Conservation (phyloP, 2,888 invertebrate species). For the Megastigmus dorsalis region DNA sequence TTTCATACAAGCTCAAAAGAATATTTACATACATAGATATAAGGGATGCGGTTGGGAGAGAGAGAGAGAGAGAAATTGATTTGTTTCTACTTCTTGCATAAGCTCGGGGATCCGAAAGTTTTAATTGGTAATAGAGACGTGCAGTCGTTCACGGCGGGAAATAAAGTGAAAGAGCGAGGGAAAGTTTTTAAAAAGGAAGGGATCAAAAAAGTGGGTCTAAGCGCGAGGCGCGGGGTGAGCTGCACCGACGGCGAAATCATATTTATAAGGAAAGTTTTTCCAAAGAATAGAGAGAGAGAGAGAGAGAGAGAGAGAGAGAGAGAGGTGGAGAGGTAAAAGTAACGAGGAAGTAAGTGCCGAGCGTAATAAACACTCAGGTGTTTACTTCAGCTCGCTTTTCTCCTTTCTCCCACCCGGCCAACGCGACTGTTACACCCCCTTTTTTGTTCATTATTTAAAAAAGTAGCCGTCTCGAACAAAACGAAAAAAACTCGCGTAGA, state of each 20-base stretch:
- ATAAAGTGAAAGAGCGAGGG: neutral
- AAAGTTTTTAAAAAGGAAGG: neutral
- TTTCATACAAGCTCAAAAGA: slow-evolving; percentile 21
- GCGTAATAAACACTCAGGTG: slow-evolving; percentile 12
- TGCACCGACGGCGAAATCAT: neutral
- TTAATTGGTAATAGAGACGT: slow-evolving; percentile 28
- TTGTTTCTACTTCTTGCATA: neutral
- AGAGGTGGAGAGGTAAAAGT: neutral
- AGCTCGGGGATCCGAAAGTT: slow-evolving; percentile 32
- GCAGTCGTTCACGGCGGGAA: neutral
- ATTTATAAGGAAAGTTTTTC: slow-evolving; percentile 26
- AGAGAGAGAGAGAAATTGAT: neutral
- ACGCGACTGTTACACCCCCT: too few relatives aligned
- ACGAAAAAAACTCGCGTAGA: too few relatives aligned
- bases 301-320: neutral
- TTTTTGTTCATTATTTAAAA: too few relatives aligned
- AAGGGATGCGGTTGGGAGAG: neutral
- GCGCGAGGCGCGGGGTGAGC: too few relatives aligned
- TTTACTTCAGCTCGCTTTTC: too few relatives aligned
- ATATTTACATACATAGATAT: neutral
- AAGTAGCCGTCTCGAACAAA: too few relatives aligned
- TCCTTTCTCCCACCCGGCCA: too few relatives aligned
- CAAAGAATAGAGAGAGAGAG: neutral
- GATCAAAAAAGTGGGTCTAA: neutral
- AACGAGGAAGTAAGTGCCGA: neutral